A percentile compares a stretch with the other conserved stretches of the same genome.
phyloP scores from a whole-genome alignment of 2,113 vertebrate species.

The Gulo gulo region DNA sequence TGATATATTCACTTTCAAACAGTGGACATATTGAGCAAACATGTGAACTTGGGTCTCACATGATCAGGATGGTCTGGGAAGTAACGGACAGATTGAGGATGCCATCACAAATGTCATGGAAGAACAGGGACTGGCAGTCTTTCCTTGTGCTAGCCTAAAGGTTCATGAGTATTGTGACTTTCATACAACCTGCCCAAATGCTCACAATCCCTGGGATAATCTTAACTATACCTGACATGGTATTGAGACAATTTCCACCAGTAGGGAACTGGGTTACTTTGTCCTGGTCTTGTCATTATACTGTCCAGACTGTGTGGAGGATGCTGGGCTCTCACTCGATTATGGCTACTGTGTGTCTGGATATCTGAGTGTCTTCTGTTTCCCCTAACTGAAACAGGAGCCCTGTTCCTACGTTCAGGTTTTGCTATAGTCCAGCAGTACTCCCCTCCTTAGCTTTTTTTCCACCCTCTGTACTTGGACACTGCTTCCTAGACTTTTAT shows the following conservation, averaged over 20 bases:
- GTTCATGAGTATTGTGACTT: background rate
- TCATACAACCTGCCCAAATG: background rate
- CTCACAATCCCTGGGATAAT: background rate
- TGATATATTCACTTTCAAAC: background rate
- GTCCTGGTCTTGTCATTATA: background rate
- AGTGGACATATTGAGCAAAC: background rate
- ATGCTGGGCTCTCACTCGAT: background rate
- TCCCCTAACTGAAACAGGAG: background rate
- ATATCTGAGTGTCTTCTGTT: background rate
- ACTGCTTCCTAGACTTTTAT: background rate
- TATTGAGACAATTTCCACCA: background rate
- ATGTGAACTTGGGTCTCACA: background rate
- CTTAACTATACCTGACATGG: background rate
- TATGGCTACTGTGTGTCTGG: background rate
- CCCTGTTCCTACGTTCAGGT: fast-evolving
- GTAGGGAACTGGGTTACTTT: fast-evolving
- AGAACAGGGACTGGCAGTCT: background rate
- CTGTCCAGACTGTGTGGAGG: fast-evolving
- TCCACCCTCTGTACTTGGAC: fast-evolving
- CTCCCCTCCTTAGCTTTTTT: fast-evolving
- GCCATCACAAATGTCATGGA: background rate
- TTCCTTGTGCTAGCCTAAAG: too few relatives aligned
- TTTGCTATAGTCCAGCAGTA: fast-evolving
- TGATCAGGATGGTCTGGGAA: background rate
- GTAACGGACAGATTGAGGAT: fast-evolving